Evolutionary conservation across 2,113 vertebrate species (phyloP), one percentile per base, ranked within the genome.

Genomic region (Pogonocichla stellata): DNA sequence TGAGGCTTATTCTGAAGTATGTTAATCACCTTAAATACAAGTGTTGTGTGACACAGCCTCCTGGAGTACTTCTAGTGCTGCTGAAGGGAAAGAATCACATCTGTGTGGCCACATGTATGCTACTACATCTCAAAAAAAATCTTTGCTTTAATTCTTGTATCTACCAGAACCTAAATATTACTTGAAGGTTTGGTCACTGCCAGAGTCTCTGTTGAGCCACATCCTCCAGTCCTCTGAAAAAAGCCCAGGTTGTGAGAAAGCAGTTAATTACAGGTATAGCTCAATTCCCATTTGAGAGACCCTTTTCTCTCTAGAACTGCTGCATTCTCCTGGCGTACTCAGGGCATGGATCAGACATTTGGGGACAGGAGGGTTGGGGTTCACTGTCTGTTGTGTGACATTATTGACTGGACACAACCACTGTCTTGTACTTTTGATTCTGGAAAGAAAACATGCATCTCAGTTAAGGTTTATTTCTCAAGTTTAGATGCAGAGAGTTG

Each of bases 361-460:
- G 18, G 43, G 13, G 0, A 5, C 28, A 71, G 40, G 12, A 48
- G 10, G 0, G 0, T 10, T 25, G 25, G 6, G 26, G 11, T 34
- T 65, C 17, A 14, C 8, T 0, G 0, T 47, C 40, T 43, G 4
- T 3, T 19, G 1, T 38, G 16, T 23, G 33, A 43, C 5, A 19
- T 67, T 36, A 11, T 17, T 5, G 6, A 7, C 13, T 81, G 36
- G 18, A 53, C 20, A 40, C 9, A 58, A 31, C 5, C 10, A 15
- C 6, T 36, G 5, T 11, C 22, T 81, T 2, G 4, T 57, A 47
- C 8, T 19, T 70, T 9, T 31, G 25, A 9, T 36, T 51, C 12
- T 20, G 10, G 22, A 65, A 19, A n/a, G 1, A 33, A 5, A 40
- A 47, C 1, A 1, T 14, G 25, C 26, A 47, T 28, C 38, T n/a